Conservation (phyloP, 2,888 invertebrate genomes). For the Agonopterix alstromeriana region DNA sequence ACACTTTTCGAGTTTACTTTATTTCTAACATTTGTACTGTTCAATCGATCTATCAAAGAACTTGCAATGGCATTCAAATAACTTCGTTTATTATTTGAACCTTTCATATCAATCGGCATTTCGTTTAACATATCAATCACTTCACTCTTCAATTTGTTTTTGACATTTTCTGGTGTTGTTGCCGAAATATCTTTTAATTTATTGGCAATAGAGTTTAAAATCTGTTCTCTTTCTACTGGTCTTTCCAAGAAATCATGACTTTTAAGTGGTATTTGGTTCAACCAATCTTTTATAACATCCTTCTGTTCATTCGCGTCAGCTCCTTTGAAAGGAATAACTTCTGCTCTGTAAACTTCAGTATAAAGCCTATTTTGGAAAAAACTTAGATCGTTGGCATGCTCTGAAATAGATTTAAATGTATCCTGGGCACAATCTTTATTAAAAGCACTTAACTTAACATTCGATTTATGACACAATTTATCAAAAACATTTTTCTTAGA, state of each 20-base stretch:
- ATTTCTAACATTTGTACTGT: no score
- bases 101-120: conserved; percentile 23
- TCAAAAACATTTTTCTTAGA: conserved; percentile 8
- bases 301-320: conserved; percentile 6
- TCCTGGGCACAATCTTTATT: no score
- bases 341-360: conserved; percentile 9
- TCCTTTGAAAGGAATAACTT: conserved; percentile 8
- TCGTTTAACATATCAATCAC: conserved; percentile 28
- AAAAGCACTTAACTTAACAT: no score
- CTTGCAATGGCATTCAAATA: conserved; percentile 30
- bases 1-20: conserved; percentile 10
- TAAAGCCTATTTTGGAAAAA: not conserved
- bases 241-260: conserved; percentile 15
- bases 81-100: conserved; percentile 17
- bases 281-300: conserved; percentile 30
- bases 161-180: conserved; percentile 14
- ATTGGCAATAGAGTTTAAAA: conserved; percentile 18
- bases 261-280: conserved; percentile 26
- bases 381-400: not conserved
- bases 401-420: no score
- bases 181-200: conserved; percentile 21
- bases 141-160: conserved; percentile 18
- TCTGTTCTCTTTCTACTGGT: conserved; percentile 17
- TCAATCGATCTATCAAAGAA: conserved; percentile 17
- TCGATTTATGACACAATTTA: not conserved